Conservation (phyloP, 1,140 invertebrate species). For the Zaprionus capensis region DNA sequence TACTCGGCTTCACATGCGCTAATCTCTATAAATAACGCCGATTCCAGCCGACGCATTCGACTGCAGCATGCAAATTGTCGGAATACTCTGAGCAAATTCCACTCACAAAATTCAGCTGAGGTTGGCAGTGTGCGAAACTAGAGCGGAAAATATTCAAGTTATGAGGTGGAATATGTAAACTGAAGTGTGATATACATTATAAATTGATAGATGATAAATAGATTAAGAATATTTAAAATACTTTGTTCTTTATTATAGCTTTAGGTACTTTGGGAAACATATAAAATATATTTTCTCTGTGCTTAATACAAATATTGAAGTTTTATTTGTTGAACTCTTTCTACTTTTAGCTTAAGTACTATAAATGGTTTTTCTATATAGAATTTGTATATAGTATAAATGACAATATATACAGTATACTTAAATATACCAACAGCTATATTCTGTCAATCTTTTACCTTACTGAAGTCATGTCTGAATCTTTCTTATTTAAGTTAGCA, state of each 20-base stretch:
- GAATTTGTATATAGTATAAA: neutral
- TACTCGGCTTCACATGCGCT: conserved; percentile 51
- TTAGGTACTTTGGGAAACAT: too few relatives aligned
- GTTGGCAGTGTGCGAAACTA: neutral
- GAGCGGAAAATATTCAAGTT: neutral
- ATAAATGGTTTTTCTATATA: too few relatives aligned
- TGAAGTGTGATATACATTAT: neutral
- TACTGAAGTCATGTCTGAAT: too few relatives aligned
- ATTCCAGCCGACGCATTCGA: conserved; percentile 43
- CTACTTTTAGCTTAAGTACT: too few relatives aligned
- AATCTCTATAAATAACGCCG: conserved; percentile 72
- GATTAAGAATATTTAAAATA: neutral
- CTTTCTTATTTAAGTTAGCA: neutral
- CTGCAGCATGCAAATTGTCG: conserved; percentile 38
- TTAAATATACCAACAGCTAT: neutral
- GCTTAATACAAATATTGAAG: too few relatives aligned
- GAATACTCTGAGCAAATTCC: conserved; percentile 8
- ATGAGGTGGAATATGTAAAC: neutral
- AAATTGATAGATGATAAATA: neutral
- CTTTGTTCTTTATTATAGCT: too few relatives aligned
- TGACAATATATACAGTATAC: neutral
- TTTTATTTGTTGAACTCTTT: neutral
- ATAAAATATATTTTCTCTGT: too few relatives aligned
- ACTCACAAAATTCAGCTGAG: neutral
- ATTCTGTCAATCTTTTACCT: too few relatives aligned